Evolutionary conservation across 1,140 invertebrate species (phyloP).

Genomic region (Diuraphis noxia): DNA sequence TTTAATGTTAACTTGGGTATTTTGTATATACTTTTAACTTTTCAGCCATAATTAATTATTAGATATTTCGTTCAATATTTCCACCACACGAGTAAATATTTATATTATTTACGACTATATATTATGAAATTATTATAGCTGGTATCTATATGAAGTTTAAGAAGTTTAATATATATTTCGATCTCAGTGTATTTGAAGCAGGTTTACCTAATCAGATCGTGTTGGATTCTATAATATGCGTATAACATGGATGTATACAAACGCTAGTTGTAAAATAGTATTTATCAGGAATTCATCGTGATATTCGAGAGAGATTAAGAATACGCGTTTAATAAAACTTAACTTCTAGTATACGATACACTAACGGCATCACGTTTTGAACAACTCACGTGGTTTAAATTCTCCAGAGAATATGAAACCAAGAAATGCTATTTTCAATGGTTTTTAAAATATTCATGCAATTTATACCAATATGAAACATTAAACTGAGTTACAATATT

Average conservation of each 20-base stretch:
- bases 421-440: background rate
- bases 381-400: background rate
- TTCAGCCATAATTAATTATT: background rate
- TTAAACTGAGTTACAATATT: background rate
- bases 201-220: background rate
- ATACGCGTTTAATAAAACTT: slow-evolving; percentile 17
- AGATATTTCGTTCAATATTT: background rate
- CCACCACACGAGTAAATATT: background rate
- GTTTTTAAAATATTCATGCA: slow-evolving; percentile 9
- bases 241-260: background rate
- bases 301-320: slow-evolving; percentile 18
- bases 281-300: slow-evolving; percentile 21
- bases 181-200: background rate
- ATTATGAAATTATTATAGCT: too few relatives aligned
- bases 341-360: background rate
- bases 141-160: too few relatives aligned
- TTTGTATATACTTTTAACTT: background rate
- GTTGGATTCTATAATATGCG: background rate
- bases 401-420: background rate
- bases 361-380: slow-evolving; percentile 22
- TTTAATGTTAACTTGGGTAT: background rate
- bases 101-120: too few relatives aligned
- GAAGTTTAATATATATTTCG: background rate
- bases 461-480: slow-evolving; percentile 11
- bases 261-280: background rate